Evolutionary conservation across 1,140 invertebrate species (phyloP).

Genomic region (Conus ventricosus): DNA sequence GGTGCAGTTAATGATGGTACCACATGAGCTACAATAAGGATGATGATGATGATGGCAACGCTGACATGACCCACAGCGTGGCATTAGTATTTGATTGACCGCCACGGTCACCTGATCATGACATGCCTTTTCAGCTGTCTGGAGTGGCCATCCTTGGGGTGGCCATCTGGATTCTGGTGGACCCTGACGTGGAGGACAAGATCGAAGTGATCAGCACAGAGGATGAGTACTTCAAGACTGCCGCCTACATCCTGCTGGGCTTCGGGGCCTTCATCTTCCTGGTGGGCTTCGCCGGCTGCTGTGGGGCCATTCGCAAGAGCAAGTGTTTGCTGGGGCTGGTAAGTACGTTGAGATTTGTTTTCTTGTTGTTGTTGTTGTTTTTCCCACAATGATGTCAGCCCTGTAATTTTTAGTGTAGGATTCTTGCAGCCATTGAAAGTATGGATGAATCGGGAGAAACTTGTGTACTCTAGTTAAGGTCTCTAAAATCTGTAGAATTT

Average conservation of each 20-base stretch:
- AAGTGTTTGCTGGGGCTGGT: conserved; percentile 88
- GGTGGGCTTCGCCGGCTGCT: conserved; percentile 92
- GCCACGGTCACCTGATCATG: too few relatives aligned
- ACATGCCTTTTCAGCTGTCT: conserved; percentile 78
- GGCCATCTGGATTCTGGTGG: conserved; percentile 84
- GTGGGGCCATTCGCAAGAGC: conserved; percentile 89
- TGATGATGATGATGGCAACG: too few relatives aligned
- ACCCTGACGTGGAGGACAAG: conserved; percentile 82
- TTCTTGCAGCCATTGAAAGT: neutral
- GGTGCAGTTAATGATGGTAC: too few relatives aligned
- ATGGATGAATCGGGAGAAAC: too few relatives aligned
- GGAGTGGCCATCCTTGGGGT: conserved; percentile 82
- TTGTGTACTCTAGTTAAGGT: too few relatives aligned
- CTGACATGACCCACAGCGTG: too few relatives aligned
- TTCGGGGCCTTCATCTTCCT: conserved; percentile 87
- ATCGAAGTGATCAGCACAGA: conserved; percentile 69
- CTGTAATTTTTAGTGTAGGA: neutral
- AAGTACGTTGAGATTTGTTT: conserved; percentile 49
- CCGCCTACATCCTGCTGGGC: conserved; percentile 80
- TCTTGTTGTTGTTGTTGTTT: neutral
- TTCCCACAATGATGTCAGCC: neutral
- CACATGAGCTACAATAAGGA: too few relatives aligned
- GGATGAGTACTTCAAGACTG: conserved; percentile 74
- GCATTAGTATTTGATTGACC: too few relatives aligned
- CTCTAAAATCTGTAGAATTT: too few relatives aligned